Evolutionary conservation across 2,797 vertebrate species (phyloP), one percentile per base, ranked within the genome.

Genomic region (Galaxias olidus): DNA sequence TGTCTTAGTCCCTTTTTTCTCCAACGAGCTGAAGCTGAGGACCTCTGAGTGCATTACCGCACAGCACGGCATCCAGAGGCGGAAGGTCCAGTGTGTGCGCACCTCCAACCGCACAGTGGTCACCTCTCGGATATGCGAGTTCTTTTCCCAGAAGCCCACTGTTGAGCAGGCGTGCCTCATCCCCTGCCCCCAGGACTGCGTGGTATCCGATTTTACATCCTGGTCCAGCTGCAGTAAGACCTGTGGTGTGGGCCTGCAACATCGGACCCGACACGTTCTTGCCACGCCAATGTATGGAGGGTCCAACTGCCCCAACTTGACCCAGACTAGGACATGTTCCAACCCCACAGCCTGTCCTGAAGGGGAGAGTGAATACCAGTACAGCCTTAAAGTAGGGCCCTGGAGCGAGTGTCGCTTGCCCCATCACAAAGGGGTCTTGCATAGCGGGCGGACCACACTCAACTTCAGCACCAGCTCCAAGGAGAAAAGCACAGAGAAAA

Each of bases 111-210:
- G 92, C 61, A 96, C 94, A 0, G 4, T 73, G 0, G 95, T 94
- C 1, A 75, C 90, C 0, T 73, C 80, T 0, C 92, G 94, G 59
- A 95, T 99, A 76, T 99, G 98, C 4, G 95, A 96, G 73, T 91
- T 97, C 71, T 97, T 99, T 83, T 91, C 84, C 0, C 93, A 93
- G 0, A 93, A 81, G 61, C 96, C 95, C 0, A 81, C 92, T 0
- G 42, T 81, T 0, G 96, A 98, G 77, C 97, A 98, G 85, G 95
- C 95, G 0, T 99, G 98, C 80, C 92, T 98, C 68, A 91, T 96
- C 54, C 97, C 98, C 3, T 99, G 98, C 69, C 98, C 98, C 0
- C 92, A 94, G 72, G 94, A 96, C 82, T 99, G 98, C 9, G 88
- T 99, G 0, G 93, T 97, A 0, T 96, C 97, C 0, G 90, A 94